A percentile compares a stretch with the other conserved stretches of the same genome.
Evolutionary conservation across 1,140 invertebrate species (phyloP).

Genomic region (Drosophila sp.): DNA sequence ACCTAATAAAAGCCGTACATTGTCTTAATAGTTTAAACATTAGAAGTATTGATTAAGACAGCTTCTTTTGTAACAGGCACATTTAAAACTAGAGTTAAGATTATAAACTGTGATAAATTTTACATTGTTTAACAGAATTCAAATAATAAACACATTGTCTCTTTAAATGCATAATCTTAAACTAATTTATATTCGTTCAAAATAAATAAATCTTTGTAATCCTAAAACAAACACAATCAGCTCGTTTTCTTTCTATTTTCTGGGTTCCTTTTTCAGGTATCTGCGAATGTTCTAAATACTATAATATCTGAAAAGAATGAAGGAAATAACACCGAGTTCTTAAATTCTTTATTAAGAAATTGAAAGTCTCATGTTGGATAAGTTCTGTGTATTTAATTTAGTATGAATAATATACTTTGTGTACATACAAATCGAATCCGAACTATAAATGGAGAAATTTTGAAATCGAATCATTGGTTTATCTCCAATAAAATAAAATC

Average conservation of each 20-base stretch:
- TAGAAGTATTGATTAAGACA: conserved; percentile 24
- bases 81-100: conserved; percentile 64
- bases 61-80: conserved; percentile 39
- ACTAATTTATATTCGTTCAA: conserved; percentile 76
- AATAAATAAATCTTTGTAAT: conserved; percentile 74
- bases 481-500: too few relatives aligned
- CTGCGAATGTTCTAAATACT: background rate
- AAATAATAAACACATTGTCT: conserved; percentile 65
- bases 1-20: conserved; percentile 37
- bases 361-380: too few relatives aligned
- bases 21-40: conserved; percentile 40
- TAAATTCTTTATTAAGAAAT: too few relatives aligned
- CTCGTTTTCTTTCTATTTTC: background rate
- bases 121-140: conserved; percentile 78
- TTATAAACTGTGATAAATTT: conserved; percentile 82
- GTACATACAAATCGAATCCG: too few relatives aligned
- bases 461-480: too few relatives aligned
- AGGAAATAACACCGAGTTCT: too few relatives aligned
- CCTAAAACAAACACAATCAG: conserved; percentile 24
- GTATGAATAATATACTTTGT: too few relatives aligned
- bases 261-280: background rate
- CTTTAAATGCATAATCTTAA: conserved; percentile 69
- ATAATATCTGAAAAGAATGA: too few relatives aligned
- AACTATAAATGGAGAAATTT: too few relatives aligned
- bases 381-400: too few relatives aligned